Percentiles rank a stretch among this genome's conserved stretches.
These are phyloP conservation scores for Drosophila bocqueti DNA, from an alignment of 1,140 invertebrate genomes.

Conservation along the genomic window DNA sequence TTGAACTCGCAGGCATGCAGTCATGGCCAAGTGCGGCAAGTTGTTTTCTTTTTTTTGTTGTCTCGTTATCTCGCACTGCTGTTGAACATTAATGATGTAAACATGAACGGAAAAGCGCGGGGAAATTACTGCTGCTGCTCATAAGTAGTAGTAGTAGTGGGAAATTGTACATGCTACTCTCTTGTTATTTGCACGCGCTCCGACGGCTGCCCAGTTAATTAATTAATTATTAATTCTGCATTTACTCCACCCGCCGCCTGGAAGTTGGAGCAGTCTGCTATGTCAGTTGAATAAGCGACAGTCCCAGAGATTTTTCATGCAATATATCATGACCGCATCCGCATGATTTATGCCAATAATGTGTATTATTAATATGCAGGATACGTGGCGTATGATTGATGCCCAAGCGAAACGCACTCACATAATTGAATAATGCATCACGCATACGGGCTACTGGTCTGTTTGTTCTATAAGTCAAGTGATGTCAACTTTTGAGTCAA, in stretches of 20 bases:
- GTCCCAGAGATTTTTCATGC: conserved; percentile 41
- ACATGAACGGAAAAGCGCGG: conserved; percentile 17
- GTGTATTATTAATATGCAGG: conserved; percentile 69
- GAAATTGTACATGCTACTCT: conserved; percentile 20
- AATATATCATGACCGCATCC: conserved; percentile 15
- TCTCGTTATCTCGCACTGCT: conserved; percentile 30
- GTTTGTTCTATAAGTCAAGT: conserved; percentile 44
- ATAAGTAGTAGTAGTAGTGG: conserved; percentile 13
- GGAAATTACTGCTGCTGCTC: conserved; percentile 14
- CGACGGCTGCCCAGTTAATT: conserved; percentile 24
- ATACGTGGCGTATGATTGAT: conserved; percentile 70
- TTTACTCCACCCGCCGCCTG: conserved; percentile 23
- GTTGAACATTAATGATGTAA: conserved; percentile 57
- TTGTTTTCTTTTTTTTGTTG: conserved; percentile 44
- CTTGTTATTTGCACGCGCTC: conserved; percentile 19
- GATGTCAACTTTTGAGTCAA: conserved; percentile 27
- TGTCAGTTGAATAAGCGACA: conserved; percentile 19
- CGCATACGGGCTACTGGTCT: neutral
- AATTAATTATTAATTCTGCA: conserved; percentile 61
- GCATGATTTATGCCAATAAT: conserved; percentile 66
- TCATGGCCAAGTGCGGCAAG: conserved; percentile 64
- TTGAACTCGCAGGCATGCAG: conserved; percentile 23
- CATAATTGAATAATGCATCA: conserved; percentile 49
- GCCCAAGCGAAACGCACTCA: conserved; percentile 29
- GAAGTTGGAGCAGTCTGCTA: neutral